These are phyloP conservation scores for Gymnosoma rotundatum DNA, from an alignment of 2,888 invertebrate genomes.

Conservation along the genomic window DNA sequence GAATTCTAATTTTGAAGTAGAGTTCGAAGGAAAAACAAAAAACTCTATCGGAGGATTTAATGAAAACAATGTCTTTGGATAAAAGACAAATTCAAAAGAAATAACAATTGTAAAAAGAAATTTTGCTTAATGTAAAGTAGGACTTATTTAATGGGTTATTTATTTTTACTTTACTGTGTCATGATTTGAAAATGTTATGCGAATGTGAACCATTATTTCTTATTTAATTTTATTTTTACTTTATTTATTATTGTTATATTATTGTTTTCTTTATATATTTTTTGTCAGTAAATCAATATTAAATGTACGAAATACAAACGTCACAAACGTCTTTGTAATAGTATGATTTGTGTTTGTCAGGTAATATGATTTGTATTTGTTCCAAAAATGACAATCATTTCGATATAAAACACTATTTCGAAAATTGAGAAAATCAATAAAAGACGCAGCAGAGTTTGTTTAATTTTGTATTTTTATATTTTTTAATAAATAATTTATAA, in stretches of 20 bases:
- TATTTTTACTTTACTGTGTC: constrained; percentile 59
- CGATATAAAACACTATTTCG: constrained; percentile 12
- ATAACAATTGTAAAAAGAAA: too few relatives aligned
- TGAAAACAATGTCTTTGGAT: too few relatives aligned
- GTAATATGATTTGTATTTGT: constrained; percentile 67
- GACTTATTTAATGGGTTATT: constrained; percentile 40
- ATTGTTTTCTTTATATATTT: constrained; percentile 45
- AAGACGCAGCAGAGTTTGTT: too few relatives aligned
- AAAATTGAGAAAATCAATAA: not conserved
- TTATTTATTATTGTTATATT: constrained; percentile 38
- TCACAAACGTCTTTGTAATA: constrained; percentile 23
- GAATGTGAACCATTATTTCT: constrained; percentile 35
- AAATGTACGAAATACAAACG: constrained; percentile 25
- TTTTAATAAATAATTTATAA: too few relatives aligned
- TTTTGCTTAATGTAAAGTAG: too few relatives aligned
- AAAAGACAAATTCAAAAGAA: too few relatives aligned
- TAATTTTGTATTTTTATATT: too few relatives aligned
- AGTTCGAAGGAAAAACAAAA: too few relatives aligned
- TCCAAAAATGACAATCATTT: constrained; percentile 45
- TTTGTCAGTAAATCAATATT: constrained; percentile 68
- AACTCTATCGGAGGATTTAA: too few relatives aligned
- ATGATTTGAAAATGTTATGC: constrained; percentile 61
- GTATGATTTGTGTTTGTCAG: constrained; percentile 67
- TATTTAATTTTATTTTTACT: constrained; percentile 45
- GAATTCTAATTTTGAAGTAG: too few relatives aligned